Evolutionary conservation across 2,113 vertebrate genomes (phyloP).

Genomic region (Myotis lucifugus): DNA sequence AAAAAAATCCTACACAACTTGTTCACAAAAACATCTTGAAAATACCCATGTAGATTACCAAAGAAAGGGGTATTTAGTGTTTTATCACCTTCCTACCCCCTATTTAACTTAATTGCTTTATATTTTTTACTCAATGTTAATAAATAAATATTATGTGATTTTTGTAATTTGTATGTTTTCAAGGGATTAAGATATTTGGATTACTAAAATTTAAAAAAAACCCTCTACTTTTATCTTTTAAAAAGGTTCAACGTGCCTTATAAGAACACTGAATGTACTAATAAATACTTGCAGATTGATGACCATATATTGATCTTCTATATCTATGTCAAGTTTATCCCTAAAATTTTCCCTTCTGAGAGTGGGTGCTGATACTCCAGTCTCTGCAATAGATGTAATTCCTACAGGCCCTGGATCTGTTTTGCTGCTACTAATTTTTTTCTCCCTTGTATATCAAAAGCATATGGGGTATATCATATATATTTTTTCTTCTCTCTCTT

Average conservation of each 20-base stretch:
- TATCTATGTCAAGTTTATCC: background rate
- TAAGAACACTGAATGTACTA: background rate
- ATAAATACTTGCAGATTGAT: background rate
- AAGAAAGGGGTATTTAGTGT: background rate
- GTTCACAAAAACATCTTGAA: conserved; percentile 35
- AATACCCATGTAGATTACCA: background rate
- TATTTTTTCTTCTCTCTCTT: background rate
- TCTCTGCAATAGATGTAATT: background rate
- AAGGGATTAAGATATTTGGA: background rate
- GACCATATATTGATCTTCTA: background rate
- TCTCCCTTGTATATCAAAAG: background rate
- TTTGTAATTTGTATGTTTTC: background rate
- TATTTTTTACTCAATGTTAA: background rate
- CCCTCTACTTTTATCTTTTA: background rate
- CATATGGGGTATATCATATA: background rate
- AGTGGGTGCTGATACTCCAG: background rate
- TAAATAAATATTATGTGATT: background rate
- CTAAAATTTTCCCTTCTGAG: background rate
- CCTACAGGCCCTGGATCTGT: background rate
- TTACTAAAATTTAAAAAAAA: background rate
- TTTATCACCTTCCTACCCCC: background rate
- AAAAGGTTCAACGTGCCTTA: background rate
- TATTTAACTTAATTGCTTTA: background rate
- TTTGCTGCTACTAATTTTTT: background rate
- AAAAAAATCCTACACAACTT: background rate